Evolutionary conservation across 2,797 vertebrate genomes (phyloP).

Genomic region (Cynodonichthys magdalenae): DNA sequence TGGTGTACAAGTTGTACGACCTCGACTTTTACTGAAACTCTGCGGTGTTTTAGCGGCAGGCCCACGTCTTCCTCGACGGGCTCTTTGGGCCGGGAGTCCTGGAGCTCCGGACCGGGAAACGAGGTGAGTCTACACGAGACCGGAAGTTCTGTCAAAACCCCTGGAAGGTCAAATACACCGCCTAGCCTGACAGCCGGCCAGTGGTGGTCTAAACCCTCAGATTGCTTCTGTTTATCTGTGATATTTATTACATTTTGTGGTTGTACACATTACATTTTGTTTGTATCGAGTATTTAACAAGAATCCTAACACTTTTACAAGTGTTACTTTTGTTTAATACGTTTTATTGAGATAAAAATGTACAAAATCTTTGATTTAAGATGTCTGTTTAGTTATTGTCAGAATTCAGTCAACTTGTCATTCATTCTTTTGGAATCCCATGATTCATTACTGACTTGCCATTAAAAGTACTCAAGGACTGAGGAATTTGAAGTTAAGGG

Average conservation of each 20-base stretch:
- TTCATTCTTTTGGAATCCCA: conserved; percentile 18
- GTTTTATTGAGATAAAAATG: conserved; percentile 51
- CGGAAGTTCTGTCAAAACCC: conserved; percentile 25
- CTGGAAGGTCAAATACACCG: conserved; percentile 70
- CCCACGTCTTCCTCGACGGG: conserved; percentile 10
- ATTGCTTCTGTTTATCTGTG: accelerated
- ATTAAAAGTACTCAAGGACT: no score
- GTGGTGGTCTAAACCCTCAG: background rate
- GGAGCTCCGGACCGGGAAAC: conserved; percentile 11
- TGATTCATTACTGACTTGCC: no score
- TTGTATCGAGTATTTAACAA: background rate
- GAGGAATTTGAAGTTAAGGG: no score
- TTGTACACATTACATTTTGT: accelerated
- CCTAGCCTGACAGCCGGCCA: background rate
- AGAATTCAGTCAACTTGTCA: background rate
- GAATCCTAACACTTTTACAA: background rate
- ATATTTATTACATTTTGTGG: background rate
- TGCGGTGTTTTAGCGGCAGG: conserved; percentile 32
- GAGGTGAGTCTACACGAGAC: conserved; percentile 49
- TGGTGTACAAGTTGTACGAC: conserved; percentile 24
- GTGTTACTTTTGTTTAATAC: background rate
- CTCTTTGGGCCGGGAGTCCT: conserved; percentile 8
- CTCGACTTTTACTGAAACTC: conserved; percentile 27
- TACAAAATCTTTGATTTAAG: background rate
- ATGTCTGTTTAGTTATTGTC: background rate